Evolutionary conservation across 2,797 vertebrate species (phyloP).

Genomic region (Muraenolepis orangiensis): DNA sequence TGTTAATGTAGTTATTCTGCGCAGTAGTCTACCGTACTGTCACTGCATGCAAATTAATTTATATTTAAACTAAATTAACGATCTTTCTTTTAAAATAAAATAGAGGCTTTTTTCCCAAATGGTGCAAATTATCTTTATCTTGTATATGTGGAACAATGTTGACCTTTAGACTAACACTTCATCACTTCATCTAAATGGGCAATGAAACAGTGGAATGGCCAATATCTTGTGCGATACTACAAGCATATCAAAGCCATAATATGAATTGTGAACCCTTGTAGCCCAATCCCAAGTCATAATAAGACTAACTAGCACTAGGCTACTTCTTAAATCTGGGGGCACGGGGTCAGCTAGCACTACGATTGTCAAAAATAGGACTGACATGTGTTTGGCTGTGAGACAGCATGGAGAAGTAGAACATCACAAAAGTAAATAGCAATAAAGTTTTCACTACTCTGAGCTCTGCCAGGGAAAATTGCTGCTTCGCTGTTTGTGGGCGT

Average conservation of each 20-base stretch:
- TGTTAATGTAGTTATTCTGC: not conserved
- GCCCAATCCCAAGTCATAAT: not conserved
- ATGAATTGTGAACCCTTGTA: not conserved
- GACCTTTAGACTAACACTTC: not conserved
- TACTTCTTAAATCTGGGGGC: not conserved
- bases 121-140: not conserved
- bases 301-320: not conserved
- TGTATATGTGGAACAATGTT: not conserved
- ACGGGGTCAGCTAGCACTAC: not conserved
- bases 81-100: not conserved
- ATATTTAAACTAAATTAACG: not conserved
- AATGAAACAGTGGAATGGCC: not conserved
- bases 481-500: constrained; percentile 75
- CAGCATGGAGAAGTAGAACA: constrained; percentile 39
- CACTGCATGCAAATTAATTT: not conserved
- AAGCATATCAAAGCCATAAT: not conserved
- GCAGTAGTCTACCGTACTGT: not conserved
- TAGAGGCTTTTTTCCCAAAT: too few species aligned
- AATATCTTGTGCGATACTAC: not conserved
- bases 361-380: not conserved
- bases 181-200: not conserved
- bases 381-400: constrained; percentile 22
- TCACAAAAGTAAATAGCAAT: constrained; percentile 55
- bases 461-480: constrained; percentile 74
- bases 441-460: constrained; percentile 57